phyloP scores from a whole-genome alignment of 2,797 vertebrate genomes.

The Danio tinwini region DNA sequence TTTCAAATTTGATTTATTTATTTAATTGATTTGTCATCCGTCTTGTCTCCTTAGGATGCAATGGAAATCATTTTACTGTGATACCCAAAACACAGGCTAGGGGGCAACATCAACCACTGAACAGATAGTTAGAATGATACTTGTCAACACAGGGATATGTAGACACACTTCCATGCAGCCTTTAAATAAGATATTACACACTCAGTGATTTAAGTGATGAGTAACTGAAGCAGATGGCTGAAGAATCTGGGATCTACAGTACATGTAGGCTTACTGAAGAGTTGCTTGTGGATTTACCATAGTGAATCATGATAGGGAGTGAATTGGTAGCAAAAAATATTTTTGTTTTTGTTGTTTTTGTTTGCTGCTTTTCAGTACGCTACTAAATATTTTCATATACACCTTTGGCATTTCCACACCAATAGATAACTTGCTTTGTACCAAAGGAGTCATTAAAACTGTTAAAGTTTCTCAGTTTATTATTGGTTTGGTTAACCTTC shows the following conservation, averaged over 20 bases:
- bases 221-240: slow-evolving; percentile 55
- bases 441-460: too few relatives aligned
- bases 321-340: background rate
- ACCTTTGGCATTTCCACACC: too few relatives aligned
- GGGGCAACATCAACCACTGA: slow-evolving; percentile 56
- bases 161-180: slow-evolving; percentile 21
- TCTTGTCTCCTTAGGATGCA: background rate
- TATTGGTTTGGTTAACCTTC: too few relatives aligned
- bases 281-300: slow-evolving; percentile 27
- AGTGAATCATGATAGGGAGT: slow-evolving; percentile 2
- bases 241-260: slow-evolving; percentile 27
- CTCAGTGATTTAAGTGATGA: slow-evolving; percentile 47
- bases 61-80: slow-evolving; percentile 7
- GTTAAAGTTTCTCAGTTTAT: too few relatives aligned
- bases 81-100: slow-evolving; percentile 50
- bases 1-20: background rate
- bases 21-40: background rate
- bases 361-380: background rate
- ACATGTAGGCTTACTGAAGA: slow-evolving; percentile 20
- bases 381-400: too few relatives aligned
- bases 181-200: slow-evolving; percentile 58
- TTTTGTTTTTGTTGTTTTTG: background rate
- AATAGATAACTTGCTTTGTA: too few relatives aligned
- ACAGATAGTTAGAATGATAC: slow-evolving; percentile 44
- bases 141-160: slow-evolving; percentile 28